phyloP scores from a whole-genome alignment of 2,113 vertebrate genomes.

The Pelobates fuscus region DNA sequence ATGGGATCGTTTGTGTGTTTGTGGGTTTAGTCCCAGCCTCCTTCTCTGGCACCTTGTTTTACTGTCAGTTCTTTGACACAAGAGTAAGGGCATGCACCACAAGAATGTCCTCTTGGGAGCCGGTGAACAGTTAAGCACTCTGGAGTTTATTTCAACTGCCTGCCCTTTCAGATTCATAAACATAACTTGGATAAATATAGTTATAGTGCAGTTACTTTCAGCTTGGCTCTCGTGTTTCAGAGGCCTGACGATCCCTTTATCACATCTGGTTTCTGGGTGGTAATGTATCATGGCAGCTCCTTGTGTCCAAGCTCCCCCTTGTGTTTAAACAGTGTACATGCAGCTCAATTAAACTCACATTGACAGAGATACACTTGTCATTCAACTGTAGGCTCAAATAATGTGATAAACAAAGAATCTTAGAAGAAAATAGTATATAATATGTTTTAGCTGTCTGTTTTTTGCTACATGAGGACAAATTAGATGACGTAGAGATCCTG shows the following conservation, averaged over 20 bases:
- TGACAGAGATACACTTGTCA: too few relatives aligned
- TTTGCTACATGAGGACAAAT: too few relatives aligned
- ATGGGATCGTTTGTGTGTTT: too few relatives aligned
- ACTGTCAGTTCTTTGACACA: too few relatives aligned
- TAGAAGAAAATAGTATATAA: too few relatives aligned
- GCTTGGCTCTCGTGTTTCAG: neutral
- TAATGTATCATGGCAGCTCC: neutral
- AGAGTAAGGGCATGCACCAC: neutral
- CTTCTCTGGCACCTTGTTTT: too few relatives aligned
- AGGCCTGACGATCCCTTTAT: slow-evolving; percentile 4
- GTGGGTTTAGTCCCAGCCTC: too few relatives aligned
- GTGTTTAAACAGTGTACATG: neutral
- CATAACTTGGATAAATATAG: slow-evolving; percentile 20
- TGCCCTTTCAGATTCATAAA: slow-evolving; percentile 17
- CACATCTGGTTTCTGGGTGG: neutral
- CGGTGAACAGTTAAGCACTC: slow-evolving; percentile 1
- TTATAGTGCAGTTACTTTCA: neutral
- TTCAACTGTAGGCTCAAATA: too few relatives aligned
- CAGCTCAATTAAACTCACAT: neutral
- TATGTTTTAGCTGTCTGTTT: too few relatives aligned
- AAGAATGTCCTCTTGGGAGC: neutral
- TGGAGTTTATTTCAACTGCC: neutral
- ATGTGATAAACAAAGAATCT: too few relatives aligned
- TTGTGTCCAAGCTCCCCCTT: neutral
- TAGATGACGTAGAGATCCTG: too few relatives aligned